Evolutionary conservation across 1,140 invertebrate species (phyloP), one percentile per base, ranked within the genome.

Genomic region (Lutraria rhynchaena): DNA sequence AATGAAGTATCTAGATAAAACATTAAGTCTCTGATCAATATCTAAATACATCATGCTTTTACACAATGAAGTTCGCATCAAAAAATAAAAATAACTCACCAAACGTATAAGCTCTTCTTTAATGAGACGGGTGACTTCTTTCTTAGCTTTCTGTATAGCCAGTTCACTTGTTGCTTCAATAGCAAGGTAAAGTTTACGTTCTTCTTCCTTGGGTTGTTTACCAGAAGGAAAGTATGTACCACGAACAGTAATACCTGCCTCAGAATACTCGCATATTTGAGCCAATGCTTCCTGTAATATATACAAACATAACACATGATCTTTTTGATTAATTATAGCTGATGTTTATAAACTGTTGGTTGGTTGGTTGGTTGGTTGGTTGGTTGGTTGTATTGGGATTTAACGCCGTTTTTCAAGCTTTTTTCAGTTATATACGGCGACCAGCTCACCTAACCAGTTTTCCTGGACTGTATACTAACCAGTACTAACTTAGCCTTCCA

Each of bases 211-310:
- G 4, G 89, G 87, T 65, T 90, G 85, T 81, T 92, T 91, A n/a
- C 86, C 87, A 1, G 88, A 86, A 15, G 87, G 96, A 61, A 98
- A 97, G 90, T 98, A 99, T 0, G 98, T 99, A n/a, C 99, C 99
- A 44, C 99, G 94, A 0, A 99, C 99, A 0, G 98, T 99, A 29
- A 99, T 96, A 60, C 99, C 99, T 3, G 98, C 99, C 92, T 99
- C 99, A 0, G 98, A 99, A 92, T 99, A 99, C 92, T 99, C 99
- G 27, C 97, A 98, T 85, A 99, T 99, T 89, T 99, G 98, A 1
- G 98, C 98, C 67, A 99, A 92, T 1, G 98, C 98, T 93, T 99
- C 99, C 95, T 96, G 92, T 3, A 91, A 93, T 75, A 67, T n/a
- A n/a, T n/a, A n/a, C n/a, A n/a, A n/a, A n/a, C n/a, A n/a, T n/a